Conservation (phyloP, 2,888 invertebrate genomes). For the Ophion slaviceki region DNA sequence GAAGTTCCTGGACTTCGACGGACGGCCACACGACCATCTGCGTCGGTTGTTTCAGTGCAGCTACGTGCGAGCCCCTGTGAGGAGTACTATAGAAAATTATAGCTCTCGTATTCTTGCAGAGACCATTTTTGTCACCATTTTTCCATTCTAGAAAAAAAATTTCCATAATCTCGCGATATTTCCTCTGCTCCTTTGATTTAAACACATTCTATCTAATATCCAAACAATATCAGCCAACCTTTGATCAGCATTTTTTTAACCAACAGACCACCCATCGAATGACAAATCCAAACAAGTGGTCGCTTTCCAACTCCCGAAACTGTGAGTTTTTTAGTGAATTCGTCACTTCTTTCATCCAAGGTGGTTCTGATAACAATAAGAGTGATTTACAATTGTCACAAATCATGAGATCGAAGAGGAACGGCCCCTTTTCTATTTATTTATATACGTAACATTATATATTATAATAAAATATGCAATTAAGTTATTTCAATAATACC, state of each 20-base stretch:
- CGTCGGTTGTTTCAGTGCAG: conserved; percentile 89
- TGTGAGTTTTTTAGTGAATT: conserved; percentile 88
- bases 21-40: conserved; percentile 94
- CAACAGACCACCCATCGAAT: conserved; percentile 98
- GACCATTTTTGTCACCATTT: conserved; percentile 84
- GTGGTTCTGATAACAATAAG: conserved; percentile 81
- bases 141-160: conserved; percentile 83
- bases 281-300: conserved; percentile 95
- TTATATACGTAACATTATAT: too few relatives aligned
- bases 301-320: conserved; percentile 92
- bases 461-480: too few relatives aligned
- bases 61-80: conserved; percentile 93
- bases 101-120: conserved; percentile 91
- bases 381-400: neutral
- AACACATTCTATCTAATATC: neutral
- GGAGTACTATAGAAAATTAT: conserved; percentile 96
- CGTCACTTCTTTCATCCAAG: conserved; percentile 88
- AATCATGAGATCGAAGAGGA: too few relatives aligned
- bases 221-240: conserved; percentile 79
- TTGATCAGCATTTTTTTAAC: conserved; percentile 93
- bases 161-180: neutral
- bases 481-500: too few relatives aligned
- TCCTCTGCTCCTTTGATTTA: neutral
- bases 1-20: conserved; percentile 92
- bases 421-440: too few relatives aligned